Evolutionary conservation across 2,797 vertebrate genomes (phyloP), one percentile per base, ranked within the genome.

Genomic region (Dermochelys coriacea): DNA sequence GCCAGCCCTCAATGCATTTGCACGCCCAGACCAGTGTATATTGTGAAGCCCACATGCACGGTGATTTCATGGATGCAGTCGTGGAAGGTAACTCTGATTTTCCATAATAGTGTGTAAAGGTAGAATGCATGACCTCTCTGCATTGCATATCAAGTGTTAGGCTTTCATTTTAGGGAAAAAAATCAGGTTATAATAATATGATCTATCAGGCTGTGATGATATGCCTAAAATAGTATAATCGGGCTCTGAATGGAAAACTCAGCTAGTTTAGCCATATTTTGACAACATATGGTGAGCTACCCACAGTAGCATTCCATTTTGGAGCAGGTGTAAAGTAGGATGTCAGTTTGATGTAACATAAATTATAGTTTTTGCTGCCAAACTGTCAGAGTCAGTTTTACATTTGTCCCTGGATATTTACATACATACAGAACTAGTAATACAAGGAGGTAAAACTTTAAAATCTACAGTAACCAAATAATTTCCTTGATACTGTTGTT

Each of bases 341-440:
- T 57, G 90, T 96, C 97, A 97, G 95, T 96, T 97, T 97, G 95
- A 97, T 97, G 97, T 93, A 95, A 93, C 93, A 93, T 96, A 98
- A 98, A 97, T 97, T 82, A 97, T 96, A 97, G 1, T 5, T 91
- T 97, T 94, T 89, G 89, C 96, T 97, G 97, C 97, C 97, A 98
- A 97, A 96, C 94, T 95, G 93, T 97, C 91, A 91, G 87, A 96
- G 94, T 93, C 97, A 97, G 97, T 96, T 96, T 98, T 97, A 93
- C 94, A 96, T 96, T 96, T 96, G 97, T 97, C 98, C 97, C 96
- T 98, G 94, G 97, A 97, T 97, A 98, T 98, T 98, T 98, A 97
- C 98, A 98, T 98, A 97, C 97, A 84, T 90, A 94, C 91, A 83
- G 85, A 93, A 91, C 80, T 51, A 91, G 84, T 82, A 93, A 97